Evolutionary conservation across 2,113 vertebrate genomes (phyloP).

Genomic region (Chrysochloris asiatica): DNA sequence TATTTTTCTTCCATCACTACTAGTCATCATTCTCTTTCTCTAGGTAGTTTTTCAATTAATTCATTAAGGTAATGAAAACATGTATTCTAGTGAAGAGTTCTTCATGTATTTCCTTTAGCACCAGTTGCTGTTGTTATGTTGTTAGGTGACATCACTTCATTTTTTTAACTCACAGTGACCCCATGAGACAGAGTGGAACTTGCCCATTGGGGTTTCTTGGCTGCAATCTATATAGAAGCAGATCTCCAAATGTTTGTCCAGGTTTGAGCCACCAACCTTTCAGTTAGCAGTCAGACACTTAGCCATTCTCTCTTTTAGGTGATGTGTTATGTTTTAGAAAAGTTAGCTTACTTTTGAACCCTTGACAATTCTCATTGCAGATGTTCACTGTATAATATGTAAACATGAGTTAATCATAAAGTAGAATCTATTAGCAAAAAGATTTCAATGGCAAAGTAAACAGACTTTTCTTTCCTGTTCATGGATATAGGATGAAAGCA

Average conservation of each 20-base stretch:
- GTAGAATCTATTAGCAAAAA: not conserved
- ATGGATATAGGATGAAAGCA: conserved; percentile 88
- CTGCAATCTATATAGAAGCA: not conserved
- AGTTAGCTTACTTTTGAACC: not conserved
- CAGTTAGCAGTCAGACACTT: not conserved
- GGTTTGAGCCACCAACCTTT: not conserved
- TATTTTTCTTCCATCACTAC: not conserved
- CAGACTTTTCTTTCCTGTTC: conserved; percentile 5
- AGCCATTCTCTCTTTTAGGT: not conserved
- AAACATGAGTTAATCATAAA: not conserved
- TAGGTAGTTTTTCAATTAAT: not conserved
- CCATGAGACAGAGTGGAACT: not conserved
- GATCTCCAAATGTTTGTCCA: not conserved
- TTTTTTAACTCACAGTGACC: not conserved
- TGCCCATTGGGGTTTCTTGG: not conserved
- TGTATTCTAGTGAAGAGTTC: not conserved
- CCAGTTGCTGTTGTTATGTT: not conserved
- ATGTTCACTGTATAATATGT: not conserved
- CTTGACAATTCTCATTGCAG: not conserved
- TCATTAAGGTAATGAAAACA: not conserved
- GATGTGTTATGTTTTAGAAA: not conserved
- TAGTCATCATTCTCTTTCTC: not conserved
- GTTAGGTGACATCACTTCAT: not conserved
- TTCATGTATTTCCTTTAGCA: not conserved
- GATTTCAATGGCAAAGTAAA: not conserved